Evolutionary conservation across 92 coral and sea anemone species (phyloP), one percentile per base, ranked within the genome.

Genomic region (Nematostella vectensis): DNA sequence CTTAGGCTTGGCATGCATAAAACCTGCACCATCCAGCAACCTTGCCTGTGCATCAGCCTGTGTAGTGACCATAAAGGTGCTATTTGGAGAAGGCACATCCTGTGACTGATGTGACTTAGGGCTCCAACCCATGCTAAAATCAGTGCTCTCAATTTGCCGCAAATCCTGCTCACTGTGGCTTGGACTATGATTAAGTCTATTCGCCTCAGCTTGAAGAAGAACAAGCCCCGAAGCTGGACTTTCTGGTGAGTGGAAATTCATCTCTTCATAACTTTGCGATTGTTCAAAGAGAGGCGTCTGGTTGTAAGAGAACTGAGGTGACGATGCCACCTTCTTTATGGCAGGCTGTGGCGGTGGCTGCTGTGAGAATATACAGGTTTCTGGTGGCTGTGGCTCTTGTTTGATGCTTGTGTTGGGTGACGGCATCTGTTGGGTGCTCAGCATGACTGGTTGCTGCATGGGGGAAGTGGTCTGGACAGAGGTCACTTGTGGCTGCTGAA

Each of bases 401-500:
- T 68, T 68, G 50, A 68, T 22, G n/a, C 52, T 23, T 25, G 58
- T 25, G 8, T 22, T 3, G 9, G 57, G 30, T 36, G 42, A 36
- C 2, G 58, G 21, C 29, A 26, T 50, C 11, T 64, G 70, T 21
- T 65, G 71, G 22, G 21, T 23, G n/a, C 40, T 50, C 24, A 51
- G 15, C 13, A 55, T 24, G 18, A 37, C 21, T 20, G 70, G 33
- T 57, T 42, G 50, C 21, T 37, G 17, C 19, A 39, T 24, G 61
- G 25, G 2, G 21, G 53, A 43, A 31, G 57, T 47, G 54, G 70
- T 67, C 62, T 80, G 74, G 26, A 75, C 86, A 50, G 70, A 83
- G 24, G 58, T 78, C 25, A 69, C 68, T 31, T 69, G 58, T 23
- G 62, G 88, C 29, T 72, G 87, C 50, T 84, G 96, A 17, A 93